These are phyloP conservation scores for Dexiosoma caninum DNA, from an alignment of 2,888 invertebrate species.

Conservation along the genomic window DNA sequence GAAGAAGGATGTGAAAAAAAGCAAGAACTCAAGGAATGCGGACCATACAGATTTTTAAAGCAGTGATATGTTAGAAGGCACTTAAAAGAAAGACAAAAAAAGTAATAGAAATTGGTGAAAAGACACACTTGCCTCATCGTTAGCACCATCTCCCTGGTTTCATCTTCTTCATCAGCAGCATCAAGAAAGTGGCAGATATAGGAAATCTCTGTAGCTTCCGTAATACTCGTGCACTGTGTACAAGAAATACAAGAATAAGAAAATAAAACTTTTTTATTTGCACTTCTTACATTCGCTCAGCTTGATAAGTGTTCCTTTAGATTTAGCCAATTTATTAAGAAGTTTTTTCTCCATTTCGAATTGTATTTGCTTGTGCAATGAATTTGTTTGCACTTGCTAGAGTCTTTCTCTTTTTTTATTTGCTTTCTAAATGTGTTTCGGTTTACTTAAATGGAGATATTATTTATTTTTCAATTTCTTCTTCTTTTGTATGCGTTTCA, in stretches of 20 bases:
- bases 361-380: not conserved
- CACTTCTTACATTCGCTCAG: conserved; percentile 21
- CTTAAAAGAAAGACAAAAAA: not conserved
- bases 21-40: not conserved
- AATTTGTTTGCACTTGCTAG: not conserved
- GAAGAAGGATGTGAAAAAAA: not conserved
- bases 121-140: conserved; percentile 61
- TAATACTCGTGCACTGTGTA: not conserved
- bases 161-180: conserved; percentile 40
- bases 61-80: conserved; percentile 9
- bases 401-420: not conserved
- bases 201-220: conserved; percentile 49
- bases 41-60: conserved; percentile 8
- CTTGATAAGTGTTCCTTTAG: conserved; percentile 48
- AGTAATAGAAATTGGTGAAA: not conserved
- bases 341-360: not conserved
- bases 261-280: not conserved
- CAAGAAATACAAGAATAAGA: not conserved
- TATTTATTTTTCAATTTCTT: not conserved
- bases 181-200: conserved; percentile 8
- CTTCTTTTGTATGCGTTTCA: no score
- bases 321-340: conserved; percentile 55
- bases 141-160: conserved; percentile 52
- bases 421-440: not conserved
- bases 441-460: conserved; percentile 5